Evolutionary conservation across 2,888 invertebrate genomes (phyloP), one percentile per base, ranked within the genome.

Genomic region (Thyatira batis): DNA sequence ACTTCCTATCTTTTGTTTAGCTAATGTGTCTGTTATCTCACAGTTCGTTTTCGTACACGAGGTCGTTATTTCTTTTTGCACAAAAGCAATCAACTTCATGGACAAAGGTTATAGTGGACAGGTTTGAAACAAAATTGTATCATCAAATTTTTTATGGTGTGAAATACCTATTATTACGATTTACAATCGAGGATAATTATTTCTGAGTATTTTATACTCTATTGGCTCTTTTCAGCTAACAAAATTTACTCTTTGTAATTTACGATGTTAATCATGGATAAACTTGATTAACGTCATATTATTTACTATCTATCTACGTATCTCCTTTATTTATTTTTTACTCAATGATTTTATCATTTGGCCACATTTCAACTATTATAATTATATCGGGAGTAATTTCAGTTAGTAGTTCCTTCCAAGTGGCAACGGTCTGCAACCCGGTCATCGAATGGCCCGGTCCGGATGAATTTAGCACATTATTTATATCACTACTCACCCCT

Each of bases 391-490:
- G 63, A 64, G 57, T 59, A 61, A 61, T 63, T 63, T 62, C 1
- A 39, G 39, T 63, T 60, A 45, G 43, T 48, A 59, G 60, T 54
- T 46, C 65, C 67, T 65, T 61, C 66, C 70, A 39, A 39, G 68
- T 75, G 78, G 75, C 77, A 79, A 79, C 64, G 75, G 69, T 75
- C 77, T 74, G 74, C 74, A 82, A 78, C 68, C 74, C 80, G 82
- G 82, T 81, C 78, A 82, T 74, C 76, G 74, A 80, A 69, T 61
- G 69, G 71, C 67, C 66, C 69, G 68, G 58, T 49, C 59, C 63
- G 65, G 71, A 67, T 75, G 69, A 72, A 85, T 80, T 85, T 84
- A 81, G 85, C 77, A 67, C 73, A 78, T 78, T 84, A 85, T 87
- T 85, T 86, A 84, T 86, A 86, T 66, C 65, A 53, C 62, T 57